These are phyloP conservation scores for Drosophila littoralis DNA, from an alignment of 1,140 invertebrate genomes.

Conservation along the genomic window DNA sequence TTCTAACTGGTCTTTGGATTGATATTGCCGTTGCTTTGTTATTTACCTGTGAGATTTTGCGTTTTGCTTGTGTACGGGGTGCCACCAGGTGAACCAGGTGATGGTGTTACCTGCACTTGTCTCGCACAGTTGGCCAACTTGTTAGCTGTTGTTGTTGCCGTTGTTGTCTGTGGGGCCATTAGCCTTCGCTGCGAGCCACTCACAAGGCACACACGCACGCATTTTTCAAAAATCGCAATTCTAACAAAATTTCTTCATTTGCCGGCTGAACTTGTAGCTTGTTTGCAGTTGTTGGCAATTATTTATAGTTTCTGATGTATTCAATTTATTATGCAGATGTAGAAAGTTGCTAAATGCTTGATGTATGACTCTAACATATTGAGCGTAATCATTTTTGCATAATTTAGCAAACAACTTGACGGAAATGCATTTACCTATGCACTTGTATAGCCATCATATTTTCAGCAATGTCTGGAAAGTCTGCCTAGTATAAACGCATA, in stretches of 20 bases:
- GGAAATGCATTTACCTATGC: conserved; percentile 35
- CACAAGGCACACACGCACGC: conserved; percentile 39
- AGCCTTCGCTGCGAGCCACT: conserved; percentile 62
- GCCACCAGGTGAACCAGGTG: conserved; percentile 38
- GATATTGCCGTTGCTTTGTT: conserved; percentile 25
- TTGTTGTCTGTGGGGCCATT: conserved; percentile 59
- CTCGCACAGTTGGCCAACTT: conserved; percentile 69
- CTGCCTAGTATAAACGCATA: neutral
- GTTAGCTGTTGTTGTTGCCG: conserved; percentile 48
- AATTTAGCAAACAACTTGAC: conserved; percentile 38
- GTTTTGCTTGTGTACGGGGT: conserved; percentile 30
- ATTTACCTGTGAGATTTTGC: conserved; percentile 34
- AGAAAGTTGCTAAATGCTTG: conserved; percentile 78
- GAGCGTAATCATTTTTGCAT: conserved; percentile 62
- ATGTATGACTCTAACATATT: conserved; percentile 75
- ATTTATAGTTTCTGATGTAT: conserved; percentile 83
- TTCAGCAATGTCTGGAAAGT: conserved; percentile 18
- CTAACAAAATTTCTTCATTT: conserved; percentile 83
- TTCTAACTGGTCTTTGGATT: conserved; percentile 13
- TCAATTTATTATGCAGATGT: conserved; percentile 81
- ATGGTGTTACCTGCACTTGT: conserved; percentile 67
- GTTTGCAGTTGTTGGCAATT: conserved; percentile 77
- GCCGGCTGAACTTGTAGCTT: conserved; percentile 59
- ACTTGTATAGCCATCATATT: neutral
- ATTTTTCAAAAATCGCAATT: conserved; percentile 72